Conservation (phyloP, 2,113 vertebrate genomes). For the Xenopus borealis region DNA sequence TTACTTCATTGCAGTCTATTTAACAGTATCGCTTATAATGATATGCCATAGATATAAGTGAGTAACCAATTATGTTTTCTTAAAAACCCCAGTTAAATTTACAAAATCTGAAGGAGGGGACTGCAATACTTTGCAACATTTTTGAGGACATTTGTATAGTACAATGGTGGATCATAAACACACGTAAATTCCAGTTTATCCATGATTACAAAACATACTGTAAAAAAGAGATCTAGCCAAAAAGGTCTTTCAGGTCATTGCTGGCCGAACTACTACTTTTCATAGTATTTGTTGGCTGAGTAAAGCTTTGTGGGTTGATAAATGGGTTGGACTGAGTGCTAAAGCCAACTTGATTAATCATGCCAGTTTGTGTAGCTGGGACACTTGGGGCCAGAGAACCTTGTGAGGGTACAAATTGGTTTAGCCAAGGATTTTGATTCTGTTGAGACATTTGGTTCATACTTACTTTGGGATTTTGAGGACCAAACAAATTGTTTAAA, state of each 20-base stretch:
- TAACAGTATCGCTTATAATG: no score
- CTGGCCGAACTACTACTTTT: constrained; percentile 83
- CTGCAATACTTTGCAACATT: no score
- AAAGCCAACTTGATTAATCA: constrained; percentile 73
- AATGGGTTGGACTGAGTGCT: constrained; percentile 94
- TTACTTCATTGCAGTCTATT: no score
- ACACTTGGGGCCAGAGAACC: constrained; percentile 62
- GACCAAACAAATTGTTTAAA: constrained; percentile 85
- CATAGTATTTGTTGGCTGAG: constrained; percentile 77
- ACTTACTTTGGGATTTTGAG: constrained; percentile 90
- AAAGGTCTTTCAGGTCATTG: constrained; percentile 95
- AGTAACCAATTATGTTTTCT: no score
- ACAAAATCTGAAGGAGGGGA: no score
- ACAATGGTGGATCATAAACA: constrained; percentile 3
- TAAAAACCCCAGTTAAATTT: no score
- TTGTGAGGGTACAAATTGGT: constrained; percentile 77
- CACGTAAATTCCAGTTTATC: constrained; percentile 52
- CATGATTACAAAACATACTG: constrained; percentile 57
- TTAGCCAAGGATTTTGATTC: constrained; percentile 79
- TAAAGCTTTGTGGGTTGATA: constrained; percentile 92
- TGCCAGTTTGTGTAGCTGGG: constrained; percentile 66
- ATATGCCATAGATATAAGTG: no score
- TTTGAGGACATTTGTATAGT: not conserved
- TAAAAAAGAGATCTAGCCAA: constrained; percentile 72
- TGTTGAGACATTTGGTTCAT: constrained; percentile 91